phyloP scores from a whole-genome alignment of 2,797 vertebrate species.

The Eupleurogrammus muticus region DNA sequence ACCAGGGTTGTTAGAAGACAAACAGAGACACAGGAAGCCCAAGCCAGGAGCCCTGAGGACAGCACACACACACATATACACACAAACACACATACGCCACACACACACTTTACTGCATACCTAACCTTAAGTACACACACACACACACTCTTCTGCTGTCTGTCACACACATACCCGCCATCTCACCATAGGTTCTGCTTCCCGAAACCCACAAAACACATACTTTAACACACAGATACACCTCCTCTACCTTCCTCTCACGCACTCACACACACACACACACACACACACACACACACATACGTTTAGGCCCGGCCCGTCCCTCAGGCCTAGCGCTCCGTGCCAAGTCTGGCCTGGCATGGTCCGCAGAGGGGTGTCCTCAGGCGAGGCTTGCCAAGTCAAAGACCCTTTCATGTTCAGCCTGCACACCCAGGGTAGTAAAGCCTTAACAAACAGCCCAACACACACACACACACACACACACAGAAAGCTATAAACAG shows the following conservation, averaged over 20 bases:
- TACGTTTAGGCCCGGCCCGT: constrained; percentile 80
- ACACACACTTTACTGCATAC: constrained; percentile 41
- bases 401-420: constrained; percentile 85
- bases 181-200: constrained; percentile 58
- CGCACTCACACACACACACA: constrained; percentile 46
- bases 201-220: constrained; percentile 62
- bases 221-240: constrained; percentile 54
- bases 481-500: constrained; percentile 58
- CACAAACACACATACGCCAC: constrained; percentile 37
- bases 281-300: constrained; percentile 46
- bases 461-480: constrained; percentile 45
- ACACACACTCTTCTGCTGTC: constrained; percentile 55
- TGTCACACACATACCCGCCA: constrained; percentile 54
- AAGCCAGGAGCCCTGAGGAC: constrained; percentile 88
- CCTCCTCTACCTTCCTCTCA: constrained; percentile 37
- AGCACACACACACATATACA: constrained; percentile 45
- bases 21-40: constrained; percentile 85
- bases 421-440: constrained; percentile 77
- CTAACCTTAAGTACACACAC: constrained; percentile 47
- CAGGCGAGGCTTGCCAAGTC: constrained; percentile 88
- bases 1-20: constrained; percentile 78
- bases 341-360: constrained; percentile 90
- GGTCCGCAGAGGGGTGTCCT: constrained; percentile 91
- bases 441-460: constrained; percentile 77
- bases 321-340: constrained; percentile 83